Percentiles rank a stretch among this genome's conserved stretches.
Conservation (phyloP, 2,113 vertebrate genomes). For the Otus sunia region DNA sequence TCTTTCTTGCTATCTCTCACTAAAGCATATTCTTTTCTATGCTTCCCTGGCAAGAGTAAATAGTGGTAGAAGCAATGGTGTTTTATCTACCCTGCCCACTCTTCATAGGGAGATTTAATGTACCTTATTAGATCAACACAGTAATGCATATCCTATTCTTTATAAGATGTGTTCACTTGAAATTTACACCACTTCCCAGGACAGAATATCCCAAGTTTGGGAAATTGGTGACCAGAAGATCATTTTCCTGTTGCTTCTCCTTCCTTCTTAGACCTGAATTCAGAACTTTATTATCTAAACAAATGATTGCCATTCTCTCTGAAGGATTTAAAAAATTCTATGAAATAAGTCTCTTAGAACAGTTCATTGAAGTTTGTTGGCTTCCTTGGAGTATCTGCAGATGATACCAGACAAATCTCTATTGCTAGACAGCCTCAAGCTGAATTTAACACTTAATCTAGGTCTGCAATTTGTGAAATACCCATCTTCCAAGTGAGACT, state of each 20-base stretch:
- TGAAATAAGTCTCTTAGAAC: not conserved
- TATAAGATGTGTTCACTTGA: not conserved
- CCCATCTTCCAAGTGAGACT: not conserved
- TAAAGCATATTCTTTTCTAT: not conserved
- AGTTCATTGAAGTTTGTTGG: not conserved
- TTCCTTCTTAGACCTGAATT: not conserved
- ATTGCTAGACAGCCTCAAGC: not conserved
- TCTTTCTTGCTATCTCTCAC: not conserved
- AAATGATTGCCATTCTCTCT: not conserved
- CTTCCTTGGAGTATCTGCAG: not conserved
- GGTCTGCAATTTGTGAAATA: not conserved
- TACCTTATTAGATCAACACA: not conserved
- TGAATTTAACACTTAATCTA: not conserved
- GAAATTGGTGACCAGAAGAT: not conserved
- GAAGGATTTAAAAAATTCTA: not conserved
- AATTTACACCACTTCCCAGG: not conserved
- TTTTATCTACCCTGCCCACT: not conserved
- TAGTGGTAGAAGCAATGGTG: not conserved
- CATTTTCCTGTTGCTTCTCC: not conserved
- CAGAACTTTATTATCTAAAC: not conserved
- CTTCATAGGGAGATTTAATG: not conserved
- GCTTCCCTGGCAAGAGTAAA: not conserved
- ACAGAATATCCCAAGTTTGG: not conserved
- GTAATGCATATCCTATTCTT: not conserved
- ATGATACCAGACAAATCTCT: not conserved